Conservation (phyloP, 1,140 invertebrate genomes). For the Leptonema lineaticorne region DNA sequence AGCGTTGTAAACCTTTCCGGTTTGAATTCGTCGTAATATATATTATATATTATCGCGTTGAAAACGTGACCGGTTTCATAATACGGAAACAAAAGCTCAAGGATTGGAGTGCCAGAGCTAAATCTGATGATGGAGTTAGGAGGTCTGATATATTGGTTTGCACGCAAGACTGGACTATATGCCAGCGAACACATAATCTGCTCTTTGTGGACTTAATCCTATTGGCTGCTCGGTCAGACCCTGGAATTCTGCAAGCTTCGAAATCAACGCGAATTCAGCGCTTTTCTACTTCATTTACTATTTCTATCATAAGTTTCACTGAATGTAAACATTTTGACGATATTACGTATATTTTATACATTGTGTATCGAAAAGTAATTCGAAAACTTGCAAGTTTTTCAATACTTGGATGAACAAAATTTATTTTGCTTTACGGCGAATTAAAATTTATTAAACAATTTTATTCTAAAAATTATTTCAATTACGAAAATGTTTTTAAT, state of each 20-base stretch:
- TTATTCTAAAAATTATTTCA: too few species aligned
- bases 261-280: constrained; percentile 17
- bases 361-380: background rate
- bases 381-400: too few species aligned
- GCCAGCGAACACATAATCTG: constrained; percentile 23
- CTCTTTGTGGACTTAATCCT: constrained; percentile 31
- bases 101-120: constrained; percentile 11
- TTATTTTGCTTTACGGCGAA: too few species aligned
- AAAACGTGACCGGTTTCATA: background rate
- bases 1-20: too few species aligned
- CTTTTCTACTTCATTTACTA: background rate
- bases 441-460: too few species aligned
- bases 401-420: too few species aligned
- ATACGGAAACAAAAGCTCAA: constrained; percentile 27
- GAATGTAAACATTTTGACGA: background rate
- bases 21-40: too few species aligned
- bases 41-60: too few species aligned
- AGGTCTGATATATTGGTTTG: constrained; percentile 33
- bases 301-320: background rate
- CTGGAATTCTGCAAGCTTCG: constrained; percentile 23
- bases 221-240: constrained; percentile 26
- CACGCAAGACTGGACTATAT: constrained; percentile 29
- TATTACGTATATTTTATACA: background rate
- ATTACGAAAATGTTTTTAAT: too few species aligned
- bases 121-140: constrained; percentile 31